Base-by-base conservation (phyloP, 1,140 invertebrate species). In the Cotesia vestalis region DNA sequence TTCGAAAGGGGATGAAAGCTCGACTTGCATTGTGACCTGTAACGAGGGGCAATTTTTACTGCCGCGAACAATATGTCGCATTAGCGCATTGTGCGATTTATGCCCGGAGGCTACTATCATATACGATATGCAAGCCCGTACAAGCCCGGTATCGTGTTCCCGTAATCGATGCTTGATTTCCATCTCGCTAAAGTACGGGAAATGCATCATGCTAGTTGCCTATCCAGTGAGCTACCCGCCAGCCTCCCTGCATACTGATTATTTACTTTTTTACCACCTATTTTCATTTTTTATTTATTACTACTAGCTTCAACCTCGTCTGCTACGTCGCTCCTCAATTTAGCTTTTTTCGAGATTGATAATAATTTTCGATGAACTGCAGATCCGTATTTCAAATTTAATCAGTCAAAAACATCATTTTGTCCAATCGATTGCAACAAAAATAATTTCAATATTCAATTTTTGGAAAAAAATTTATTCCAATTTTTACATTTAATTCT, bases 1-100 rank as follows among this genome's bases (percentile, higher is more conserved):
- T 17, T 12, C 12, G 40, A 61, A 46, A 46, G 55, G 70, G 62
- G 72, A 71, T 66, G 69, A 75, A 75, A 77, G 76, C 76, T 75
- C 79, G 60, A 74, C 73, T 75, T 75, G 78, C 75, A 85, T 83
- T 84, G 83, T 85, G 71, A 76, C 61, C 71, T 52, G 74, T 86
- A 86, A 86, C 84, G 83, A 84, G 83, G 80, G 78, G 76, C 83
- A 85, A 85, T 86, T 86, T 86, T 86, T 86, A 76, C 76, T 66
- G 67, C 61, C 68, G 64, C 82, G 84, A 85, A 86, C 85, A 86
- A 86, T 86, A 78, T 80, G 83, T 80, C 81, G 83, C 84, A 86
- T 86, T 86, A 86, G 85, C 75, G 84, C 77, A 84, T 85, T 86
- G 84, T 84, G 69, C 76, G 68, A 72, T 36, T 34, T 46, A 46